Evolutionary conservation across 2,888 invertebrate genomes (phyloP).

Genomic region (Torymus aiolomorphi): DNA sequence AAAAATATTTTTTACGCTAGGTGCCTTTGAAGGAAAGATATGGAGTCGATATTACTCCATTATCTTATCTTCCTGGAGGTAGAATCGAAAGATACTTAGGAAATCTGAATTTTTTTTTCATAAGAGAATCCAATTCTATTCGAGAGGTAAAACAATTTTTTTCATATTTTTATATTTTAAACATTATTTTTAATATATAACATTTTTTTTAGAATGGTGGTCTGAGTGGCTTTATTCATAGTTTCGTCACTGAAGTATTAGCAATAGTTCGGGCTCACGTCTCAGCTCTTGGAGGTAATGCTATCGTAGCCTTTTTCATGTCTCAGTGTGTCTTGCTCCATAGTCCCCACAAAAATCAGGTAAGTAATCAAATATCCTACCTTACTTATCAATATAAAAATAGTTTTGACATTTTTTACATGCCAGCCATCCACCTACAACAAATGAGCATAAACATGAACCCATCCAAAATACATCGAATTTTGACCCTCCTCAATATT

Average conservation of each 20-base stretch:
- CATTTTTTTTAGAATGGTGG: constrained; percentile 84
- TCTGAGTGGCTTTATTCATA: constrained; percentile 94
- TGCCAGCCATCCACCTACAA: no score
- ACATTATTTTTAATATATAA: background rate
- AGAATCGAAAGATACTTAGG: constrained; percentile 90
- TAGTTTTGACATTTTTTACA: no score
- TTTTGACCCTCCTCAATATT: no score
- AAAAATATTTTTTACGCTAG: constrained; percentile 59
- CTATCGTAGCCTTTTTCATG: constrained; percentile 95
- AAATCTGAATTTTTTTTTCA: constrained; percentile 94
- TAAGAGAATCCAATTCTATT: constrained; percentile 94
- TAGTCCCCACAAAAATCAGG: constrained; percentile 98
- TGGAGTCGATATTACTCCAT: constrained; percentile 88
- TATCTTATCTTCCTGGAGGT: constrained; percentile 87
- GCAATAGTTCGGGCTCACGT: constrained; percentile 96
- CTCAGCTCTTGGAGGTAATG: constrained; percentile 94
- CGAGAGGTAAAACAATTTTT: constrained; percentile 80
- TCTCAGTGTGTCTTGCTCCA: constrained; percentile 93
- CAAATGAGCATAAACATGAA: no score
- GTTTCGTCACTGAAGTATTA: constrained; percentile 94
- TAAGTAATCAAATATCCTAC: constrained; percentile 68
- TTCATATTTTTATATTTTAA: background rate
- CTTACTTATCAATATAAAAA: no score
- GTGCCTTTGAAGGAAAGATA: constrained; percentile 77
- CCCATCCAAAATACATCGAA: no score